Evolutionary conservation across 2,888 invertebrate genomes (phyloP).

Genomic region (Liopterus haemorrhoidalis): DNA sequence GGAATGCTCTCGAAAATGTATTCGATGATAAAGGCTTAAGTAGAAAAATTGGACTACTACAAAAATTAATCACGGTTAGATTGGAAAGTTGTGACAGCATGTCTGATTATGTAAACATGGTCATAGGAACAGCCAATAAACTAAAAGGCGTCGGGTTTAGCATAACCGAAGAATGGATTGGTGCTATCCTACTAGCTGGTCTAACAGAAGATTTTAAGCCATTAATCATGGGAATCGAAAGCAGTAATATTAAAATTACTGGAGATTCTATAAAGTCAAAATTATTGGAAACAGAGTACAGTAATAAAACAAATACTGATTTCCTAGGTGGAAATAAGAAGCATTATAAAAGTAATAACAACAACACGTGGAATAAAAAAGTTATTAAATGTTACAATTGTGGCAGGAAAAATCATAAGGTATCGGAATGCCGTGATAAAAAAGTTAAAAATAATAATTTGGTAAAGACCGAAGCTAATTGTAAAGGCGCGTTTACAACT

Average conservation of each 20-base stretch:
- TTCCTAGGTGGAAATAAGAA: constrained; percentile 6
- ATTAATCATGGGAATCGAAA: constrained; percentile 15
- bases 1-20: constrained; percentile 9
- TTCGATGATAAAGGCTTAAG: constrained; percentile 13
- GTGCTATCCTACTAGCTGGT: constrained; percentile 12
- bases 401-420: constrained; percentile 16
- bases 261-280: constrained; percentile 9
- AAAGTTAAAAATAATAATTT: constrained; percentile 4
- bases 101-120: constrained; percentile 9
- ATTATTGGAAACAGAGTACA: constrained; percentile 5
- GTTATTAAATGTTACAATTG: constrained; percentile 10
- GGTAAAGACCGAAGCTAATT: not conserved
- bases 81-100: constrained; percentile 9
- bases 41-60: constrained; percentile 6
- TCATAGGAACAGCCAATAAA: constrained; percentile 11
- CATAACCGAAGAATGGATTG: constrained; percentile 13
- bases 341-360: constrained; percentile 1
- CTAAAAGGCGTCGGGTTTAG: constrained; percentile 10
- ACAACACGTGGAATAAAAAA: not conserved
- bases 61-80: constrained; percentile 3
- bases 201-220: constrained; percentile 12
- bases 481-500: constrained; percentile 2
- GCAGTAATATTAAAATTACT: constrained; percentile 4
- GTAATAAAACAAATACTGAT: constrained; percentile 6
- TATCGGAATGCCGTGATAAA: constrained; percentile 4